These are phyloP conservation scores for Ditylenchus dipsaci DNA, from an alignment of 1,140 invertebrate genomes.

Conservation along the genomic window DNA sequence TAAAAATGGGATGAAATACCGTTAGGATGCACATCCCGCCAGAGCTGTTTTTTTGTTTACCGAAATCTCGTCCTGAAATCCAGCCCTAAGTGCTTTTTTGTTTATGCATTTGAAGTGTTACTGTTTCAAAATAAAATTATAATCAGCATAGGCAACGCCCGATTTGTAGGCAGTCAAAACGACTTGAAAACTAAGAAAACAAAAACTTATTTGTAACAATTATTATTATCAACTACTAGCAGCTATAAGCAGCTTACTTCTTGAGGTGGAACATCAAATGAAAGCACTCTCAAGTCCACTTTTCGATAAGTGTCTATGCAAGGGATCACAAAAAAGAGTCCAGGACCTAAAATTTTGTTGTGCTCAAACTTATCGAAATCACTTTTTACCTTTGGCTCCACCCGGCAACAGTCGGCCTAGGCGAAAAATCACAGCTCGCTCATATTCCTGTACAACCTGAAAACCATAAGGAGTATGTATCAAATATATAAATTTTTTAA, in stretches of 20 bases:
- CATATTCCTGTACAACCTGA: slow-evolving; percentile 64
- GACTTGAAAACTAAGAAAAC: too few species aligned
- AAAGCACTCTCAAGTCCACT: slow-evolving; percentile 66
- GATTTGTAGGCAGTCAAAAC: too few species aligned
- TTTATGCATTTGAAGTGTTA: too few species aligned
- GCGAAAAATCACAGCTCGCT: slow-evolving; percentile 73
- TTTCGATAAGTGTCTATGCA: slow-evolving; percentile 80
- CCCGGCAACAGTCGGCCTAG: slow-evolving; percentile 78
- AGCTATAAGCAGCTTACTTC: slow-evolving; percentile 60
- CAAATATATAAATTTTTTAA: slow-evolving; percentile 13
- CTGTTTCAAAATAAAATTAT: too few species aligned
- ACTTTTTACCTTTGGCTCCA: slow-evolving; percentile 71
- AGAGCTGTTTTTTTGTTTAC: too few species aligned
- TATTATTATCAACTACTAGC: too few species aligned
- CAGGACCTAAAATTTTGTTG: slow-evolving; percentile 49
- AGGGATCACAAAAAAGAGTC: slow-evolving; percentile 78
- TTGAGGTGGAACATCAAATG: slow-evolving; percentile 86
- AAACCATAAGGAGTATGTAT: slow-evolving; percentile 8
- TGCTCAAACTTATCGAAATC: slow-evolving; percentile 2
- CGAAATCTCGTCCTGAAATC: too few species aligned
- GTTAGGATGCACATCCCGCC: too few species aligned
- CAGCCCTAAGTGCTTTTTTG: too few species aligned
- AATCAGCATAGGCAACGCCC: too few species aligned
- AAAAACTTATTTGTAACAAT: not conserved
- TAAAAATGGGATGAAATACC: too few species aligned